These are phyloP conservation scores for Rhogogaster chlorosoma DNA, from an alignment of 2,888 invertebrate species.

Conservation along the genomic window DNA sequence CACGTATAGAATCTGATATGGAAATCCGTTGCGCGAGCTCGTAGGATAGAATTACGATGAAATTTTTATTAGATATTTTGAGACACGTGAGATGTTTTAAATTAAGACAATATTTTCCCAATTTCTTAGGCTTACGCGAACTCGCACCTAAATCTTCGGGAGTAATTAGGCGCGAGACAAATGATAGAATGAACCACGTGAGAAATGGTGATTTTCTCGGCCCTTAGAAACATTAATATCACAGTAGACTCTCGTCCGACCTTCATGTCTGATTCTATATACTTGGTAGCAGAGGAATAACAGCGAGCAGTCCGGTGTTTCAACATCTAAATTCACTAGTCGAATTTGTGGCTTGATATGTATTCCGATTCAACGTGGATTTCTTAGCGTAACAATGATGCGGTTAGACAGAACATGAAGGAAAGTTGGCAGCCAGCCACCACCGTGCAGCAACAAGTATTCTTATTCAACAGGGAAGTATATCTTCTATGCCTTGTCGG, in stretches of 20 bases:
- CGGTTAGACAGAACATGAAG: slow-evolving; percentile 58
- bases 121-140: neutral
- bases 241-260: neutral
- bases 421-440: slow-evolving; percentile 71
- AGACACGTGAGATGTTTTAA: neutral
- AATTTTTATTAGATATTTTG: neutral
- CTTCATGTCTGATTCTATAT: neutral
- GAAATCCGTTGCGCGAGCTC: no score
- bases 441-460: slow-evolving; percentile 72
- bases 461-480: slow-evolving; percentile 59
- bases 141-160: neutral
- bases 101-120: neutral
- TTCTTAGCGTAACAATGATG: slow-evolving; percentile 59
- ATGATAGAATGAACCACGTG: neutral
- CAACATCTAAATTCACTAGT: neutral
- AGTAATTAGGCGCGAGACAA: neutral
- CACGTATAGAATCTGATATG: no score
- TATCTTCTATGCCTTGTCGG: slow-evolving; percentile 8
- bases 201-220: neutral
- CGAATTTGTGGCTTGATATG: neutral
- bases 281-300: neutral
- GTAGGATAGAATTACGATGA: no score
- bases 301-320: neutral
- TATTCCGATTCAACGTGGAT: neutral
- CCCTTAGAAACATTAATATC: neutral